phyloP scores from a whole-genome alignment of 2,888 invertebrate genomes.

The Xestia sexstrigata region DNA sequence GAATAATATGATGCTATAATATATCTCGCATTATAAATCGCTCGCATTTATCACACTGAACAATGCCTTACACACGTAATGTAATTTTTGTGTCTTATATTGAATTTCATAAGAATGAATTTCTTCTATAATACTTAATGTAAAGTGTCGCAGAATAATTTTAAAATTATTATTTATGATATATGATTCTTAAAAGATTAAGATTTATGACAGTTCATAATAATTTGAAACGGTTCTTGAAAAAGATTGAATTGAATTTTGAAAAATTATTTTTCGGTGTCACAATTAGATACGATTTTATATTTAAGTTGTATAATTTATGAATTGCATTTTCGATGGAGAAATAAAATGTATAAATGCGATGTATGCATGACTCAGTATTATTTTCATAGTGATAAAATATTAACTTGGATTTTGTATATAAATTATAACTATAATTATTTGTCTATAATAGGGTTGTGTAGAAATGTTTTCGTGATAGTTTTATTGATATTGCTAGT shows the following conservation, averaged over 20 bases:
- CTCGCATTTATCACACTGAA: conserved; percentile 60
- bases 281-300: conserved; percentile 23
- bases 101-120: conserved; percentile 58
- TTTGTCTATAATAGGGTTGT: conserved; percentile 35
- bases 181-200: conserved; percentile 29
- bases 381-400: conserved; percentile 71
- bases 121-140: conserved; percentile 34
- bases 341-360: conserved; percentile 39
- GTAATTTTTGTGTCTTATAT: conserved; percentile 62
- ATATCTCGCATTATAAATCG: conserved; percentile 60
- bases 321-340: conserved; percentile 40
- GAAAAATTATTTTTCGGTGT: conserved; percentile 16
- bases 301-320: conserved; percentile 38
- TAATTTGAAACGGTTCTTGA: conserved; percentile 21
- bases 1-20: conserved; percentile 55
- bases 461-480: conserved; percentile 4
- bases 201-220: conserved; percentile 27
- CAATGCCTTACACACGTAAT: conserved; percentile 48
- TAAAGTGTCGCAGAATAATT: conserved; percentile 39
- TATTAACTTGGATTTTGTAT: conserved; percentile 47
- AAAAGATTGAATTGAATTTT: conserved; percentile 36
- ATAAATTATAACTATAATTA: conserved; percentile 37
- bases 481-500: conserved; percentile 16
- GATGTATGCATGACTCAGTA: conserved; percentile 75
- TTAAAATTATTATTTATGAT: conserved; percentile 44